Evolutionary conservation across 2,797 vertebrate species (phyloP), one percentile per base, ranked within the genome.

Genomic region (Amazonetta brasiliensis): DNA sequence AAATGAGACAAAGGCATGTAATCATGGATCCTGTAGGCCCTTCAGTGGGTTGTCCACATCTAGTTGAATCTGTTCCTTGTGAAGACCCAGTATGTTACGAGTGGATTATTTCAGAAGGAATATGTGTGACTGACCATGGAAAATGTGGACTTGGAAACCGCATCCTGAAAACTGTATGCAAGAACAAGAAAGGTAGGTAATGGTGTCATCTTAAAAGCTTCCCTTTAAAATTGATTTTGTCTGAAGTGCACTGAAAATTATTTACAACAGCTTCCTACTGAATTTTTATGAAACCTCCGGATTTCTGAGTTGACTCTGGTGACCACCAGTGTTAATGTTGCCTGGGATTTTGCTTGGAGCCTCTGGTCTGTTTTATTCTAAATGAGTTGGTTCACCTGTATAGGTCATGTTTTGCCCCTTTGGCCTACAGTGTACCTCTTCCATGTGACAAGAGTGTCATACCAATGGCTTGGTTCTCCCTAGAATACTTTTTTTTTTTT

Each of bases 51-150:
- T 99, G 99, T 92, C 98, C 98, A 3, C 99, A 99, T 84, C 94
- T 99, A 91, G 87, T 97, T 33, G 99, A 99, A 96, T 98, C 98
- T 39, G 92, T 99, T 86, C 99, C 98, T 10, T 99, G 99, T 44
- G 99, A 99, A 11, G 98, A 99, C 60, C 98, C 99, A 0, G 20
- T 91, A 67, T 99, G 99, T 63, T 98, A 98, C 13, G 94, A 89
- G 91, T 99, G 99, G 99, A 91, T 94, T 21, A 28, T 98, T 37
- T 97, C 97, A 2, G 98, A 98, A 95, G 98, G 97, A 30, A 7
- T 86, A 12, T 99, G 99, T 59, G 89, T 98, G 23, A 95, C 98
- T 55, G 92, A 97, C 37, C 97, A 96, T 30, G 98, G 98, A 43
- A 96, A 96, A 46, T 99, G 99, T 95, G 99, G 99, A 67, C 96